phyloP scores from a whole-genome alignment of 2,113 vertebrate species.

The Bagarius yarrelli region DNA sequence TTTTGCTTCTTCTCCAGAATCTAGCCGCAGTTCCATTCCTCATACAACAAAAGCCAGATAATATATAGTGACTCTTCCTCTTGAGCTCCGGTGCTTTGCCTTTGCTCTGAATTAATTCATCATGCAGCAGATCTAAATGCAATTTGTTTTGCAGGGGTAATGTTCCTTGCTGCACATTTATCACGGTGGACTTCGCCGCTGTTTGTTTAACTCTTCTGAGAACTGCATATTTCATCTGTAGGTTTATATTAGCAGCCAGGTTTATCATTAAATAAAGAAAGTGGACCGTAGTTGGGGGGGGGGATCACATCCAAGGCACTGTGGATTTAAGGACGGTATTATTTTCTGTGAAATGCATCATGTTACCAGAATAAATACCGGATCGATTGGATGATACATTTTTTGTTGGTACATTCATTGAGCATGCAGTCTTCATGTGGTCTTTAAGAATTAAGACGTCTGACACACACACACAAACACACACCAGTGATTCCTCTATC shows the following conservation, averaged over 20 bases:
- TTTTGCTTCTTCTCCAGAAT: not conserved
- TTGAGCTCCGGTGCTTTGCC: slow-evolving; percentile 33
- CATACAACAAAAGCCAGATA: slow-evolving; percentile 32
- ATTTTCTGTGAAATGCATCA: not conserved
- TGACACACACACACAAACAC: no score
- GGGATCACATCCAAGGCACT: slow-evolving; percentile 29
- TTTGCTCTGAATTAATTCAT: slow-evolving; percentile 59
- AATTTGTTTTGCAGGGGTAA: slow-evolving; percentile 61
- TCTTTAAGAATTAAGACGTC: not conserved
- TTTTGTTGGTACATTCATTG: not conserved
- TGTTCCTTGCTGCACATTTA: slow-evolving; percentile 56
- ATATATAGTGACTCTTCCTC: slow-evolving; percentile 37
- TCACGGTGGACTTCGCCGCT: slow-evolving; percentile 49
- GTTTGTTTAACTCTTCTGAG: slow-evolving; percentile 56
- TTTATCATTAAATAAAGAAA: slow-evolving; percentile 44
- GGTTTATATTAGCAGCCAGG: slow-evolving; percentile 40
- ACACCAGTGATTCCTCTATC: not conserved
- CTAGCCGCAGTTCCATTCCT: not conserved
- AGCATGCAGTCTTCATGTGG: not conserved
- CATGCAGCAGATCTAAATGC: slow-evolving; percentile 55
- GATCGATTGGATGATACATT: not conserved
- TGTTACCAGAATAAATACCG: not conserved
- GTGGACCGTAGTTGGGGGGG: not conserved
- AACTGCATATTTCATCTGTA: slow-evolving; percentile 56
- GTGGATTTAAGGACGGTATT: slow-evolving; percentile 36